A percentile compares a stretch with the other conserved stretches of the same genome.
Evolutionary conservation across 2,113 vertebrate species (phyloP).

Genomic region (Takifugu bimaculatus): DNA sequence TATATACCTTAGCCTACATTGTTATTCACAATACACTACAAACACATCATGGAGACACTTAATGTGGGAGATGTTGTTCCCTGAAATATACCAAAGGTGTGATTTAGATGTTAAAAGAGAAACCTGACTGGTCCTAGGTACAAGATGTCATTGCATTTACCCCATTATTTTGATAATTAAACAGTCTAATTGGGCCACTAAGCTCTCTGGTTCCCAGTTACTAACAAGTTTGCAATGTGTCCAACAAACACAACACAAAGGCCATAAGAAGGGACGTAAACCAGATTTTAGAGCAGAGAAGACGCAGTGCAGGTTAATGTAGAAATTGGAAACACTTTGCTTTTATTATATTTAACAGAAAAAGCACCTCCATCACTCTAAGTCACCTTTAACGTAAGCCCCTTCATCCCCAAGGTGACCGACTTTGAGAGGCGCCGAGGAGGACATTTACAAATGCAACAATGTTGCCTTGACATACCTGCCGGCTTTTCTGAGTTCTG

Average conservation of each 20-base stretch:
- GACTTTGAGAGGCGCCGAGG: conserved; percentile 24
- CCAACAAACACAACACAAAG: background rate
- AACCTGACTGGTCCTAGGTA: conserved; percentile 38
- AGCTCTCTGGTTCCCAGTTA: conserved; percentile 51
- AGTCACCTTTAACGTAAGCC: conserved; percentile 52
- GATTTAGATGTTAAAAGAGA: conserved; percentile 32
- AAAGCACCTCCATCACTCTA: conserved; percentile 27
- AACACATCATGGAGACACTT: conserved; percentile 51
- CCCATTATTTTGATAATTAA: conserved; percentile 69
- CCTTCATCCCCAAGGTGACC: conserved; percentile 46
- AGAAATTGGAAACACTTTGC: conserved; percentile 18
- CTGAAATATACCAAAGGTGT: conserved; percentile 26
- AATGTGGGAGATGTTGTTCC: conserved; percentile 46
- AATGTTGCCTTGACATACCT: conserved; percentile 25
- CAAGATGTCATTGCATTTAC: conserved; percentile 39
- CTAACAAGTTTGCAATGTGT: conserved; percentile 31
- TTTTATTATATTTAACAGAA: conserved; percentile 29
- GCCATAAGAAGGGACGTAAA: conserved; percentile 16
- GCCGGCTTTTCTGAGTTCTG: conserved; percentile 17
- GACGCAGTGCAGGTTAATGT: conserved; percentile 19
- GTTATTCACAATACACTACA: conserved; percentile 54
- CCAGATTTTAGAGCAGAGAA: conserved; percentile 18
- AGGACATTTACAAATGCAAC: conserved; percentile 42
- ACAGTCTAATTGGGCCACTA: conserved; percentile 59
- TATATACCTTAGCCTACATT: conserved; percentile 62